Evolutionary conservation across 2,113 vertebrate species (phyloP), one percentile per base, ranked within the genome.

Genomic region (Microtus oregoni): DNA sequence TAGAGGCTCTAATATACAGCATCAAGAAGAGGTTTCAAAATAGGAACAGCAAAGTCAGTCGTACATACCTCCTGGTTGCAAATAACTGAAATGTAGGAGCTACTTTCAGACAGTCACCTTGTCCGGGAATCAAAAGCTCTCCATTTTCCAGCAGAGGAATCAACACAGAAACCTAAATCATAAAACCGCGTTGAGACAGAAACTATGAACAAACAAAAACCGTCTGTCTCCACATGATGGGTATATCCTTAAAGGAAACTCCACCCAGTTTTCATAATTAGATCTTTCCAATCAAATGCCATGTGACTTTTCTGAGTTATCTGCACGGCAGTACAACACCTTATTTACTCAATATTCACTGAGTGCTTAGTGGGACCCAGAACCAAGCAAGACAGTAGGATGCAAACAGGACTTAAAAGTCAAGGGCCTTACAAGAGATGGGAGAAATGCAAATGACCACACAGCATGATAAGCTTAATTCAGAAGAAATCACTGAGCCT

Each of bases 81-180:
- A 99, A 99, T 96, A 99, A 99, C 73, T 99, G 99, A 98, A 99
- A 99, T 77, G 99, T 99, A 11, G 99, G 98, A 1, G 99, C 98
- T 61, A 99, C 99, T 97, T 99, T 99, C 41, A 99, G 98, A 95
- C 99, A 99, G 85, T 99, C 99, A 35, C 99, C 99, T 72, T 98
- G 98, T 38, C 99, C 99, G 89, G 99, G 99, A 98, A 99, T 99
- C 96, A 99, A 97, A 96, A 99, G 97, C 88, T 99, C 99, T 95
- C 98, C 99, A 96, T 99, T 99, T 98, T 99, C 99, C 99, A 99
- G 98, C 75, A 99, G 98, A 93, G 99, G 99, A 94, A 99, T 98
- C 77, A 99, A 98, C 67, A 99, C 99, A 8, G 99, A 99, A 87
- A 99, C 99, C 99, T 99, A 95, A 15, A 94, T 11, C 77, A 96